Percentiles rank a stretch among this genome's conserved stretches.
Conservation (phyloP, 2,888 invertebrate genomes). For the Prosopocoilus inquinatus region DNA sequence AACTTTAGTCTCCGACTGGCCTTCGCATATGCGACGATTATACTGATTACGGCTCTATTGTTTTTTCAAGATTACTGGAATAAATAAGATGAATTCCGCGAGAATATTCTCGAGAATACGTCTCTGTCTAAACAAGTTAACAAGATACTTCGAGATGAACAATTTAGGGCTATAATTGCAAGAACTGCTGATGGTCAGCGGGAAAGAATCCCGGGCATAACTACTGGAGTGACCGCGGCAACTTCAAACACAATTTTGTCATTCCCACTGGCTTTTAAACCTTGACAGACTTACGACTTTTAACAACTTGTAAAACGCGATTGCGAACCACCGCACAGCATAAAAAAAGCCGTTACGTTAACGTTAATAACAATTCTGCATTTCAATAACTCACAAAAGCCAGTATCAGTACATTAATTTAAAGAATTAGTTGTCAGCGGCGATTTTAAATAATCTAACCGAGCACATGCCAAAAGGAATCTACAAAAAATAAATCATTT, state of each 20-base stretch:
- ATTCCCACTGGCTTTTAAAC: constrained; percentile 13
- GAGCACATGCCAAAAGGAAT: constrained; percentile 18
- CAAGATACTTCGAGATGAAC: constrained; percentile 16
- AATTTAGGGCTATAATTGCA: constrained; percentile 16
- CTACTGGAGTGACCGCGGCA: constrained; percentile 14
- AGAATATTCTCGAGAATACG: constrained; percentile 17
- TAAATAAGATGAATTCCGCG: constrained; percentile 18
- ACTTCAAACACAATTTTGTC: constrained; percentile 17
- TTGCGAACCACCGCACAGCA: no score
- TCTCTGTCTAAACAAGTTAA: constrained; percentile 14
- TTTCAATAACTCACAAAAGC: no score
- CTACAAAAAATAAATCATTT: constrained; percentile 44
- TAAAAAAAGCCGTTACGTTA: no score
- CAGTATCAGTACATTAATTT: neutral
- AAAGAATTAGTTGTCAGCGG: neutral
- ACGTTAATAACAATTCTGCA: no score
- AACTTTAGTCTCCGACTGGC: constrained; percentile 3
- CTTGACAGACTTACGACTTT: constrained; percentile 5
- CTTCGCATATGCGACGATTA: constrained; percentile 16
- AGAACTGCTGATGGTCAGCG: constrained; percentile 15
- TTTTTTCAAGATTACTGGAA: constrained; percentile 16
- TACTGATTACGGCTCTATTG: constrained; percentile 13
- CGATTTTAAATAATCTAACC: neutral
- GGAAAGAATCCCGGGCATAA: constrained; percentile 13
- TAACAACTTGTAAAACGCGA: constrained; percentile 5